Conservation (phyloP, 2,888 invertebrate genomes). For the Luffia ferchaultella region DNA sequence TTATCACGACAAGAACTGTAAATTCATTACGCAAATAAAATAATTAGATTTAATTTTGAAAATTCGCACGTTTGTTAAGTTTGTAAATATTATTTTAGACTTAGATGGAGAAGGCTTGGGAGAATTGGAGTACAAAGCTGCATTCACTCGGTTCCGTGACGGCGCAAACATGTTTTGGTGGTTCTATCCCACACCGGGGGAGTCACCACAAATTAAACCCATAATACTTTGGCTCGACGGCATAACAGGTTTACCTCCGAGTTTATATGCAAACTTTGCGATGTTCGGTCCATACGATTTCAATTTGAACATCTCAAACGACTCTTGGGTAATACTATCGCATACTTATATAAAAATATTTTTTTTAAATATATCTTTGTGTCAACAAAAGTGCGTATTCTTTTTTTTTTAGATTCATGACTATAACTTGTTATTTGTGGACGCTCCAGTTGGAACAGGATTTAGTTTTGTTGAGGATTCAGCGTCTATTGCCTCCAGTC, state of each 20-base stretch:
- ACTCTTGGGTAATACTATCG: conserved; percentile 72
- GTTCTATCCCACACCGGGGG: conserved; percentile 76
- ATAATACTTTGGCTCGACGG: conserved; percentile 90
- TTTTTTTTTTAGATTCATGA: conserved; percentile 63
- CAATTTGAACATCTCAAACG: conserved; percentile 67
- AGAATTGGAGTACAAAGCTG: conserved; percentile 74
- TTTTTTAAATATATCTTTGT: background rate
- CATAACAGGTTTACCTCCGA: conserved; percentile 80
- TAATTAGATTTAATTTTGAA: no score
- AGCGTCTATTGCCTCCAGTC: conserved; percentile 25
- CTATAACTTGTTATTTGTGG: conserved; percentile 85
- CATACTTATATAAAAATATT: background rate
- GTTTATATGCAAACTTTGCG: conserved; percentile 86
- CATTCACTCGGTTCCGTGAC: conserved; percentile 72
- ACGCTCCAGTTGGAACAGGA: conserved; percentile 89
- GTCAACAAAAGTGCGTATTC: no score
- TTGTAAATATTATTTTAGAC: conserved; percentile 28
- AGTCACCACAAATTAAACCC: conserved; percentile 65
- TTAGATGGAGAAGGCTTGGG: conserved; percentile 52
- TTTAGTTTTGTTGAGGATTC: conserved; percentile 74
- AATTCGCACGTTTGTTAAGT: no score
- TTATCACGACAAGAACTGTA: no score
- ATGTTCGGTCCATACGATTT: conserved; percentile 81
- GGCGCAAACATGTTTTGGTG: conserved; percentile 88
- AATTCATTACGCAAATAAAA: no score